Conservation (phyloP, 2,113 vertebrate species). For the Empidonax alnorum region DNA sequence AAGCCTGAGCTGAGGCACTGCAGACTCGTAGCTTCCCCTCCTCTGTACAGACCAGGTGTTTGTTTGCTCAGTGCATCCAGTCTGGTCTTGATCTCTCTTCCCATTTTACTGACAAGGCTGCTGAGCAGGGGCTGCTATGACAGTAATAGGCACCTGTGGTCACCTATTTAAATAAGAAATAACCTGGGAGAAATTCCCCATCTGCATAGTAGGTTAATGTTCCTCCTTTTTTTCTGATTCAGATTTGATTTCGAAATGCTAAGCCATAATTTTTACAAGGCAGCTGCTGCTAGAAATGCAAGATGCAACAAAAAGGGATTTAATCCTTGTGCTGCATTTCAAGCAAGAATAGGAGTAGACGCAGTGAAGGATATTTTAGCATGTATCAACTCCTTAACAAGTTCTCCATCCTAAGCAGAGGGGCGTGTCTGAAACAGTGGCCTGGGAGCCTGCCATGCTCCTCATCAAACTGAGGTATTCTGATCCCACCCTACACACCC, state of each 20-base stretch:
- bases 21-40: rapidly evolving
- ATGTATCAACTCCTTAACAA: neutral
- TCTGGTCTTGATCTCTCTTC: neutral
- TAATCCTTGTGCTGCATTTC: neutral
- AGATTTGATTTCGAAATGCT: neutral
- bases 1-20: neutral
- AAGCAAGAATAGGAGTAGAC: neutral
- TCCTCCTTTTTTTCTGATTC: neutral
- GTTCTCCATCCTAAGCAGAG: neutral
- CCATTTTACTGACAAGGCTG: neutral
- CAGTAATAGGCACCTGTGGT: neutral
- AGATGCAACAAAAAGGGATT: neutral
- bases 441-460: neutral
- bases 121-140: neutral
- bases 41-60: neutral
- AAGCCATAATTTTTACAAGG: neutral
- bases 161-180: neutral
- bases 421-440: rapidly evolving
- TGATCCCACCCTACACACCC: rapidly evolving
- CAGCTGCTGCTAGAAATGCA: neutral
- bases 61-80: neutral
- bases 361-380: neutral
- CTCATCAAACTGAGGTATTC: neutral
- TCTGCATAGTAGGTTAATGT: neutral
- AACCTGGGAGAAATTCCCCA: neutral